Percentiles rank a stretch among this genome's conserved stretches.
Conservation (phyloP, 1,140 invertebrate genomes). For the Tetramorium simillimum region DNA sequence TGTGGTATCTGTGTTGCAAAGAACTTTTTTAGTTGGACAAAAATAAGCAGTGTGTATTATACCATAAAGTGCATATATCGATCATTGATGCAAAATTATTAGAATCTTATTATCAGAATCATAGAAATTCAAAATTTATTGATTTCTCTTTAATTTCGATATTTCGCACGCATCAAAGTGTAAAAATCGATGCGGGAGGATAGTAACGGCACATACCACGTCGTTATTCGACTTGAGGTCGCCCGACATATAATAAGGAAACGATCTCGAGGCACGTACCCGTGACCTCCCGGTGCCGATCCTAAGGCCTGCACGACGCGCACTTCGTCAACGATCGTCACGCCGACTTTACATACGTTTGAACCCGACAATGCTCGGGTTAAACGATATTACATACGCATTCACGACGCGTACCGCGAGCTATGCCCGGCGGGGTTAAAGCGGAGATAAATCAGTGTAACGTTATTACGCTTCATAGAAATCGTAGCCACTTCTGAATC, state of each 20-base stretch:
- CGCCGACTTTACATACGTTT: slow-evolving; percentile 79
- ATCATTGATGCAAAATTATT: background rate
- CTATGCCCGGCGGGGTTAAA: slow-evolving; percentile 71
- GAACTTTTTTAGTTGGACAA: background rate
- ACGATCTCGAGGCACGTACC: slow-evolving; percentile 60
- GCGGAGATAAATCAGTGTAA: slow-evolving; percentile 78
- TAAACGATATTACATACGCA: slow-evolving; percentile 77
- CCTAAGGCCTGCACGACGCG: slow-evolving; percentile 52
- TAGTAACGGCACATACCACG: background rate
- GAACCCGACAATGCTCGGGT: slow-evolving; percentile 78
- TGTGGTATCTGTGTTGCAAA: background rate
- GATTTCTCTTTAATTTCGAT: background rate
- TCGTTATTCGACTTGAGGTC: slow-evolving; percentile 43
- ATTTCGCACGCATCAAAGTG: background rate
- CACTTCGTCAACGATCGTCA: slow-evolving; percentile 76
- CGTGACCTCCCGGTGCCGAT: slow-evolving; percentile 62
- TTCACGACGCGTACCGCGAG: slow-evolving; percentile 58
- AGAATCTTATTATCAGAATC: background rate
- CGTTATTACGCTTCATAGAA: slow-evolving; percentile 77
- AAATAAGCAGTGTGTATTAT: background rate
- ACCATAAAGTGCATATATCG: background rate
- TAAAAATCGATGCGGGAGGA: slow-evolving; percentile 4
- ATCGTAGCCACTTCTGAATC: slow-evolving; percentile 78
- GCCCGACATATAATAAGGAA: slow-evolving; percentile 73
- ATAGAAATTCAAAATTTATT: background rate